Evolutionary conservation across 2,888 invertebrate species (phyloP).

Genomic region (Cataglyphis cursor): DNA sequence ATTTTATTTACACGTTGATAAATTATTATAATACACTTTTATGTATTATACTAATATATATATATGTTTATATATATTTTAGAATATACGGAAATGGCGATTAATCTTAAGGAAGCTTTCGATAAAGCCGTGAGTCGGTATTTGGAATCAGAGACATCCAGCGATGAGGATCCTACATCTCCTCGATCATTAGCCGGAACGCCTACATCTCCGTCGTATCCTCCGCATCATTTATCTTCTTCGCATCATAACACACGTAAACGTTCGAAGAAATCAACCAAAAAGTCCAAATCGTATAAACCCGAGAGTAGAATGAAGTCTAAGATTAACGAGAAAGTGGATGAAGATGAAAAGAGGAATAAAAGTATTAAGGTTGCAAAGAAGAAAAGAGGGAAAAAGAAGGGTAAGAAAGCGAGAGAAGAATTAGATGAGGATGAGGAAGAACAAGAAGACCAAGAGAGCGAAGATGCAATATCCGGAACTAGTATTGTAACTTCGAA

Average conservation of each 20-base stretch:
- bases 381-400: conserved; percentile 74
- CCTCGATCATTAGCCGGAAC: conserved; percentile 70
- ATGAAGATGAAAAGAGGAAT: conserved; percentile 72
- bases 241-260: conserved; percentile 83
- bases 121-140: conserved; percentile 94
- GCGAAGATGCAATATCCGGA: conserved; percentile 83
- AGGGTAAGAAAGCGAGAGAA: conserved; percentile 74
- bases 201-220: conserved; percentile 74
- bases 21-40: neutral
- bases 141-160: conserved; percentile 93
- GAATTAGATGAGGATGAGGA: conserved; percentile 74
- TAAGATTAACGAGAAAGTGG: conserved; percentile 67
- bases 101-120: conserved; percentile 93
- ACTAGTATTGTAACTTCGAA: conserved; percentile 83
- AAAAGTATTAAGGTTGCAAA: conserved; percentile 72
- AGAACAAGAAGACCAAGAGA: conserved; percentile 78
- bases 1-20: neutral
- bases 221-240: conserved; percentile 73
- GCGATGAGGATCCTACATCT: conserved; percentile 88
- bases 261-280: conserved; percentile 85
- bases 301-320: conserved; percentile 75
- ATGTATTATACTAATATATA: neutral
- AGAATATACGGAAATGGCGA: conserved; percentile 97
- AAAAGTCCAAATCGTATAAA: conserved; percentile 87
- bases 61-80: conserved; percentile 68